phyloP scores from a whole-genome alignment of 2,797 vertebrate genomes.

The Notoglanidium macrostoma region DNA sequence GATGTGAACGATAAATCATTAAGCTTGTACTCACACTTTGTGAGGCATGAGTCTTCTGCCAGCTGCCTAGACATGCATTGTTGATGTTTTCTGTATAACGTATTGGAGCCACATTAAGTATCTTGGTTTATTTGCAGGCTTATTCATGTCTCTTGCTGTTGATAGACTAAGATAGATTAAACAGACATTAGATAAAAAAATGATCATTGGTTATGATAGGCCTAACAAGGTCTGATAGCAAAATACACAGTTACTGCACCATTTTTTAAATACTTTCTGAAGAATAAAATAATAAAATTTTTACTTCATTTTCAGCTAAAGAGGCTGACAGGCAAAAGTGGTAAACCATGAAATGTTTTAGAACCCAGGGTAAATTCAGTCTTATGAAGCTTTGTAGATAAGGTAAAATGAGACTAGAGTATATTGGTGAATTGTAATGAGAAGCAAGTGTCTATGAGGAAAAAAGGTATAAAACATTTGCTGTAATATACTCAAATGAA shows the following conservation, averaged over 20 bases:
- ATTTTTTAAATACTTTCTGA: not conserved
- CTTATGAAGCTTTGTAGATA: not conserved
- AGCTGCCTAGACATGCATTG: not conserved
- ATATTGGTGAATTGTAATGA: not conserved
- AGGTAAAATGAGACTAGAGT: not conserved
- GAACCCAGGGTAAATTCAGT: not conserved
- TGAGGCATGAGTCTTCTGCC: not conserved
- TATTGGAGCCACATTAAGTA: not conserved
- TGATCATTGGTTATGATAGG: not conserved
- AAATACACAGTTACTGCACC: not conserved
- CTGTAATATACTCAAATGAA: not conserved
- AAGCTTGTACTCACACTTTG: not conserved
- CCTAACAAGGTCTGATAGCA: not conserved
- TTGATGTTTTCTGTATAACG: not conserved
- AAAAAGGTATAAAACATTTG: not conserved
- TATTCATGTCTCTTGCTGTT: not conserved
- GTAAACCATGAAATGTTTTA: not conserved
- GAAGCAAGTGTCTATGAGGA: not conserved
- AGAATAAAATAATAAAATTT: not conserved
- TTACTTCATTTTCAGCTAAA: not conserved
- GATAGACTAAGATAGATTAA: not conserved
- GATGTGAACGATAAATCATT: constrained; percentile 8
- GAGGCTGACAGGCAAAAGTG: not conserved
- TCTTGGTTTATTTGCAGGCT: not conserved
- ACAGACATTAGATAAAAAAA: not conserved